Evolutionary conservation across 2,113 vertebrate species (phyloP).

Genomic region (Archilochus colubris): DNA sequence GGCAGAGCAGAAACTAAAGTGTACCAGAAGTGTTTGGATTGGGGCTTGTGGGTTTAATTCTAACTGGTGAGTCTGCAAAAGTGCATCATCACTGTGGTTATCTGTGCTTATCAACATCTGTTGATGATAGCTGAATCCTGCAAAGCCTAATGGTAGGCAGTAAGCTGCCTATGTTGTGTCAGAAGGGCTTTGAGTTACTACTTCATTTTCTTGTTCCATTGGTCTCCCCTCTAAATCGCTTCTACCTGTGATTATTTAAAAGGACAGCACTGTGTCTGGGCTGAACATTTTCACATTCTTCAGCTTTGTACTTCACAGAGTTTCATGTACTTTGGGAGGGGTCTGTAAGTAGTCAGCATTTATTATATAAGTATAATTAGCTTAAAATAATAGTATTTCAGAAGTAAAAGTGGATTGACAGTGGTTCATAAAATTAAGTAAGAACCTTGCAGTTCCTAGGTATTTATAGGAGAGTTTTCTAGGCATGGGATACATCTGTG

Average conservation of each 20-base stretch:
- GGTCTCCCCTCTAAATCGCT: background rate
- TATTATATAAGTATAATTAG: background rate
- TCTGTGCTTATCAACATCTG: fast-evolving
- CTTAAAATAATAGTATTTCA: background rate
- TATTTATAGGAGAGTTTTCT: background rate
- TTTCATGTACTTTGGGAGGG: background rate
- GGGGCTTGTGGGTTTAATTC: background rate
- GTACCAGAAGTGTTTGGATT: background rate
- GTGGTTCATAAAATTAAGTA: background rate
- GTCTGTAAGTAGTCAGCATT: background rate
- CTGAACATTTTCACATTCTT: background rate
- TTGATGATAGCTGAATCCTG: background rate
- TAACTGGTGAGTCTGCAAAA: background rate
- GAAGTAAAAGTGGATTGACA: background rate
- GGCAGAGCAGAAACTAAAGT: background rate
- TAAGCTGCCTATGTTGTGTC: background rate
- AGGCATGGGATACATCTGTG: fast-evolving
- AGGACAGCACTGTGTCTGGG: background rate
- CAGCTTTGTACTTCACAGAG: background rate
- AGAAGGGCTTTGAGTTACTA: background rate
- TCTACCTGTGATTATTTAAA: background rate
- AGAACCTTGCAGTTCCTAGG: background rate
- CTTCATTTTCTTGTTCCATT: background rate
- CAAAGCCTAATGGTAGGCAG: background rate
- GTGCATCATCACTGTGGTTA: background rate